Evolutionary conservation across 2,113 vertebrate genomes (phyloP).

Genomic region (Rhizomys pruinosus): DNA sequence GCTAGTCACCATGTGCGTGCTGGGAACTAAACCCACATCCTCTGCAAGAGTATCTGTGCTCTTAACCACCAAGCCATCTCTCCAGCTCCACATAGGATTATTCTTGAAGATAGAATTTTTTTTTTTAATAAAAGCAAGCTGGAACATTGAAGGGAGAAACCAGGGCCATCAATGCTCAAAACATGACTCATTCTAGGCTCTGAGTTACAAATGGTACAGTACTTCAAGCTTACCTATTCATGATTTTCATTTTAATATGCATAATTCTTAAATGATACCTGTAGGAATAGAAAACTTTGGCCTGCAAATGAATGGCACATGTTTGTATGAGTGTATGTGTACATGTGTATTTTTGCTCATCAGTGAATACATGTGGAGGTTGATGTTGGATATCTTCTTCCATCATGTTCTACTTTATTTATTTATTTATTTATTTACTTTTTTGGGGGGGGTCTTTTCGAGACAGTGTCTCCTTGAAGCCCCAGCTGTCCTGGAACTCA

Average conservation of each 20-base stretch:
- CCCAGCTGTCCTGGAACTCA: too few species aligned
- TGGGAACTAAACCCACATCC: too few species aligned
- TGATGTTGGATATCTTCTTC: not conserved
- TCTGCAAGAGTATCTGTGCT: too few species aligned
- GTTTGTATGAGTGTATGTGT: not conserved
- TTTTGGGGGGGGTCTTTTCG: too few species aligned
- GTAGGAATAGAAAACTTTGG: not conserved
- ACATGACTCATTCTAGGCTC: not conserved
- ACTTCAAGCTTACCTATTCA: not conserved
- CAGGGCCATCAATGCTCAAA: not conserved
- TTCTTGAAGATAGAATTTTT: too few species aligned
- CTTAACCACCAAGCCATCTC: too few species aligned
- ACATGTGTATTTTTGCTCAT: not conserved
- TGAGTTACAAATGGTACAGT: not conserved
- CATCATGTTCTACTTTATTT: fast-evolving
- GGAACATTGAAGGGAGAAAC: not conserved
- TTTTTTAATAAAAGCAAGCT: not conserved
- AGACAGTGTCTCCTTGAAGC: too few species aligned
- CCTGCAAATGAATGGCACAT: not conserved
- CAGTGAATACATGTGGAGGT: not conserved
- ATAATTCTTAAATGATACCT: not conserved
- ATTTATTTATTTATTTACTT: too few species aligned
- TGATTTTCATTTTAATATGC: not conserved
- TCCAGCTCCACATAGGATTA: too few species aligned
- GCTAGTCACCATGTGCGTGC: too few species aligned